Evolutionary conservation across 1,140 invertebrate species (phyloP).

Genomic region (Drosophila tropicalis): DNA sequence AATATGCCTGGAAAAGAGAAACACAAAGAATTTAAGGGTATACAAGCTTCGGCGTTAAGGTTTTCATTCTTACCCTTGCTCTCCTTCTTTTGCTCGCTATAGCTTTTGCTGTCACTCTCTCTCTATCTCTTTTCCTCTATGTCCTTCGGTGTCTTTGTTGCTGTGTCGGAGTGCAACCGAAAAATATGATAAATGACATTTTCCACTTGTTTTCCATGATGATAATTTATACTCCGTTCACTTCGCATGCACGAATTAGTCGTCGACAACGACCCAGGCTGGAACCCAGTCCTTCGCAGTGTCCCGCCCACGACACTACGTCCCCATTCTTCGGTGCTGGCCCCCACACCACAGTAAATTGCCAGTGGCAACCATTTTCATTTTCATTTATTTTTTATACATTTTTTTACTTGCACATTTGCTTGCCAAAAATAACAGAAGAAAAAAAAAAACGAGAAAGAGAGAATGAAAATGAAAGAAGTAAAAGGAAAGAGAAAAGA

Average conservation of each 20-base stretch:
- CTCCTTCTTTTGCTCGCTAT: background rate
- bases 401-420: constrained; percentile 72
- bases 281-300: background rate
- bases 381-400: constrained; percentile 53
- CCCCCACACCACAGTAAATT: constrained; percentile 37
- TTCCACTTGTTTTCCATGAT: constrained; percentile 80
- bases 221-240: constrained; percentile 79
- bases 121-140: background rate
- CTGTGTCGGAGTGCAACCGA: constrained; percentile 59
- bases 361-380: constrained; percentile 68
- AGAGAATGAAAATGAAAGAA: constrained; percentile 45
- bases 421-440: constrained; percentile 59
- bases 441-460: background rate
- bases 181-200: constrained; percentile 82
- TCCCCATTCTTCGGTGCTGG: constrained; percentile 10
- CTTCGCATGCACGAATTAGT: constrained; percentile 72
- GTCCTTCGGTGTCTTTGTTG: constrained; percentile 35
- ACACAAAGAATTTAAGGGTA: no score
- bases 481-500: constrained; percentile 40
- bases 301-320: constrained; percentile 1
- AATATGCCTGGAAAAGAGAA: no score
- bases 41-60: background rate
- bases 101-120: background rate
- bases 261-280: constrained; percentile 12
- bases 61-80: background rate